These are phyloP conservation scores for Scaeva pyrastri DNA, from an alignment of 2,888 invertebrate species.

Conservation along the genomic window DNA sequence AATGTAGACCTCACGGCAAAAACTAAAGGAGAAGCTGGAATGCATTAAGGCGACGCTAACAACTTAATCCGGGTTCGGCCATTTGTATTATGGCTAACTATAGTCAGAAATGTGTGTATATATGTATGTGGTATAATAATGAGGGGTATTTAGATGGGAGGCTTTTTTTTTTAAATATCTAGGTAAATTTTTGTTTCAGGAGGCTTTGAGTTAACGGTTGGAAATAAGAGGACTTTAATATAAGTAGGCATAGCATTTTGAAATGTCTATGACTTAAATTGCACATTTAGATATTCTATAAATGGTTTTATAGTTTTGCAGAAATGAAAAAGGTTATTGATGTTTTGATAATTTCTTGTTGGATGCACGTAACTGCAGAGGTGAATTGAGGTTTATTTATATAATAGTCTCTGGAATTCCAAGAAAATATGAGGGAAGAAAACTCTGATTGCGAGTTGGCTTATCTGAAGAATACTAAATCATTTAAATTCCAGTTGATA, in stretches of 20 bases:
- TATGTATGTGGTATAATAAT: constrained; percentile 10
- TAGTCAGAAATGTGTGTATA: not conserved
- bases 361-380: no score
- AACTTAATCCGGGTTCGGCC: constrained; percentile 42
- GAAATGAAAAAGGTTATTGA: constrained; percentile 6
- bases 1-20: constrained; percentile 18
- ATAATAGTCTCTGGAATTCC: no score
- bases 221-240: constrained; percentile 43
- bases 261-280: not conserved
- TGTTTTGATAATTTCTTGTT: no score
- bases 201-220: constrained; percentile 3
- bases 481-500: no score
- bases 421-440: no score
- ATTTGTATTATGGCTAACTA: not conserved
- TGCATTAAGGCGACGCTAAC: constrained; percentile 47
- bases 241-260: constrained; percentile 16
- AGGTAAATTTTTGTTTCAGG: constrained; percentile 9
- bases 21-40: constrained; percentile 29
- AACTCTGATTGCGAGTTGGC: no score
- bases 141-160: constrained; percentile 29
- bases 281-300: not conserved
- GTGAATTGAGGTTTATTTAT: no score
- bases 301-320: constrained; percentile 12
- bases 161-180: constrained; percentile 17
- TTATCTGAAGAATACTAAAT: no score